phyloP scores from a whole-genome alignment of 1,140 invertebrate genomes.

The Teleopsis dalmanni region DNA sequence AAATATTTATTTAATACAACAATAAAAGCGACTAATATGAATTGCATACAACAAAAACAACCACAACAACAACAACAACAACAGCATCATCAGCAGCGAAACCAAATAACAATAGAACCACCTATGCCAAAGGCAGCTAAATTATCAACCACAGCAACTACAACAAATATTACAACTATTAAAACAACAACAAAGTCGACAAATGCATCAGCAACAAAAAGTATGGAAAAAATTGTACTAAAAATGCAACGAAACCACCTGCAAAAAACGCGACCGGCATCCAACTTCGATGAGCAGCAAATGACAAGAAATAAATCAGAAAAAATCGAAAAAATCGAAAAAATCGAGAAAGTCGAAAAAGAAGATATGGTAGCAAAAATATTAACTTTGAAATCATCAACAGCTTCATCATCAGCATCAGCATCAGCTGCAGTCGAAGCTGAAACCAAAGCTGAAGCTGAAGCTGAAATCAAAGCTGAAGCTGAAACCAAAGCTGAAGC shows the following conservation, averaged over 20 bases:
- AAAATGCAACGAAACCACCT: constrained; percentile 37
- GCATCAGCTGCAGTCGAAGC: no score
- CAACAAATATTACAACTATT: not conserved
- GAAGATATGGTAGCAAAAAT: no score
- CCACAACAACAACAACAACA: constrained; percentile 21
- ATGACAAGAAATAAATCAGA: no score
- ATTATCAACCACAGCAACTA: constrained; percentile 5
- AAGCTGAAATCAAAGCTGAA: no score
- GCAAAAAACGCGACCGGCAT: constrained; percentile 14
- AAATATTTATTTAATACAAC: no score
- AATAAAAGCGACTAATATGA: not conserved
- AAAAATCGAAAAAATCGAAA: no score
- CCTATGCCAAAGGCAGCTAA: not conserved
- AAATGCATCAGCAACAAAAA: not conserved
- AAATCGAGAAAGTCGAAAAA: no score
- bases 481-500: not conserved
- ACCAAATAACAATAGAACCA: constrained; percentile 6
- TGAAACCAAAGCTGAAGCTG: no score
- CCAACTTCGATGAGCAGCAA: not conserved
- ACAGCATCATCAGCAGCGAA: constrained; percentile 4
- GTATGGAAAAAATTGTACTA: not conserved
- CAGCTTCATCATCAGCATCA: no score
- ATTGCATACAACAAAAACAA: constrained; percentile 4
- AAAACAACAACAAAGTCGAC: constrained; percentile 13
- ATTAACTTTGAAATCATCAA: no score